phyloP scores from a whole-genome alignment of 2,888 invertebrate genomes.

The Cheilosia impressa region DNA sequence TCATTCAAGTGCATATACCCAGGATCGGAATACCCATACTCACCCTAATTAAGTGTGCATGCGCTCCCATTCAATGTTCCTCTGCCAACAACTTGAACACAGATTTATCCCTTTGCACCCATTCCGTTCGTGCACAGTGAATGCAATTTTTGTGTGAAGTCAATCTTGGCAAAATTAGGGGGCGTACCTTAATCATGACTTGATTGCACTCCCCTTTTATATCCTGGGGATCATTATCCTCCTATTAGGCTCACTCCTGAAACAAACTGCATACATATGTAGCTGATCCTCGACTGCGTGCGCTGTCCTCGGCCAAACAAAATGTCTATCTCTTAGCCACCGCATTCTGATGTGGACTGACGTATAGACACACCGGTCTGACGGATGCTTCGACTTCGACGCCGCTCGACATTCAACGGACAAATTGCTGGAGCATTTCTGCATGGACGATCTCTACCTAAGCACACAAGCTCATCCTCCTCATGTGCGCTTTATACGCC shows the following conservation, averaged over 20 bases:
- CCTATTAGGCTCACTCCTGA: slow-evolving; percentile 71
- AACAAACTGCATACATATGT: slow-evolving; percentile 12
- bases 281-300: slow-evolving; percentile 13
- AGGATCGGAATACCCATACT: slow-evolving; percentile 58
- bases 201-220: slow-evolving; percentile 79
- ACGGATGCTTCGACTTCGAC: slow-evolving; percentile 31
- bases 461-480: slow-evolving; percentile 52
- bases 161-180: slow-evolving; percentile 77
- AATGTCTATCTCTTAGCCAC: slow-evolving; percentile 59
- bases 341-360: slow-evolving; percentile 63
- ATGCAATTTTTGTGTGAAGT: slow-evolving; percentile 76
- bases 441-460: slow-evolving; percentile 42
- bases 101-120: slow-evolving; percentile 45
- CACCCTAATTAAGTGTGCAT: slow-evolving; percentile 69
- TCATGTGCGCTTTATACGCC: slow-evolving; percentile 45
- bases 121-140: slow-evolving; percentile 73
- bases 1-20: slow-evolving; percentile 45
- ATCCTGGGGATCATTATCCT: slow-evolving; percentile 72
- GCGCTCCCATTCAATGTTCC: slow-evolving; percentile 52
- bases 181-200: slow-evolving; percentile 82
- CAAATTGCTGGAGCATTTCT: slow-evolving; percentile 52
- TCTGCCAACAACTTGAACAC: slow-evolving; percentile 21
- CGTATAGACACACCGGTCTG: slow-evolving; percentile 63
- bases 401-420: slow-evolving; percentile 32
- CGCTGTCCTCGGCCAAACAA: slow-evolving; percentile 35